A percentile compares a stretch with the other conserved stretches of the same genome.
Evolutionary conservation across 2,113 vertebrate species (phyloP).

Genomic region (Mesoclemmys tuberculata): DNA sequence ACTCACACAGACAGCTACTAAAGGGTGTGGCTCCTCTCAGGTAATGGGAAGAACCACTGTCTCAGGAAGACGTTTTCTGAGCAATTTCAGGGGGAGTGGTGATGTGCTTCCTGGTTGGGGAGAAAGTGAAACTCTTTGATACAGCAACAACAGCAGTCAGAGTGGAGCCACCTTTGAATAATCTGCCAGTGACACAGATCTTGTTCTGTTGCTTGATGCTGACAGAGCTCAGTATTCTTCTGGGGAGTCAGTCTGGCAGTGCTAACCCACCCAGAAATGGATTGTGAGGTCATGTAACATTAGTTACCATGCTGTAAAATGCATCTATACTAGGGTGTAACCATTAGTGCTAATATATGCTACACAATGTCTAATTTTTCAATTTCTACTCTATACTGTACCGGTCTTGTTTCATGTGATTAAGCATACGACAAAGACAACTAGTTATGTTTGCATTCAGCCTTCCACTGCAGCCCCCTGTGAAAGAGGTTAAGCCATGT

Average conservation of each 20-base stretch:
- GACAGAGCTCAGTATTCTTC: neutral
- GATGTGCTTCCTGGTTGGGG: neutral
- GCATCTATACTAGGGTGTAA: neutral
- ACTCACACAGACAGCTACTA: neutral
- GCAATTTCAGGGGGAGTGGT: neutral
- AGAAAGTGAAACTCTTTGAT: neutral
- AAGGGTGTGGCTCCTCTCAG: neutral
- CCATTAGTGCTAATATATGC: neutral
- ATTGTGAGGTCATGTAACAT: neutral
- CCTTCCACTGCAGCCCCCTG: neutral
- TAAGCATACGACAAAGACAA: neutral
- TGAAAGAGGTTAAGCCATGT: neutral
- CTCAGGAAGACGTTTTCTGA: neutral
- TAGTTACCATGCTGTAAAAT: constrained; percentile 3
- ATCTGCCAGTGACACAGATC: neutral
- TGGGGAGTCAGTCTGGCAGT: neutral
- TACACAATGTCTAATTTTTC: neutral
- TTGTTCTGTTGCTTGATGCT: neutral
- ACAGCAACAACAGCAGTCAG: rapidly evolving
- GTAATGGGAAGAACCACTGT: neutral
- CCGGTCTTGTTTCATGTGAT: neutral
- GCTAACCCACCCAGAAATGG: rapidly evolving
- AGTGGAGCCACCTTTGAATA: neutral
- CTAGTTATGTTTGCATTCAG: neutral
- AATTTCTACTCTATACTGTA: neutral